Percentiles rank a stretch among this genome's conserved stretches.
Evolutionary conservation across 2,113 vertebrate genomes (phyloP).

Genomic region (Herpailurus yagouaroundi): DNA sequence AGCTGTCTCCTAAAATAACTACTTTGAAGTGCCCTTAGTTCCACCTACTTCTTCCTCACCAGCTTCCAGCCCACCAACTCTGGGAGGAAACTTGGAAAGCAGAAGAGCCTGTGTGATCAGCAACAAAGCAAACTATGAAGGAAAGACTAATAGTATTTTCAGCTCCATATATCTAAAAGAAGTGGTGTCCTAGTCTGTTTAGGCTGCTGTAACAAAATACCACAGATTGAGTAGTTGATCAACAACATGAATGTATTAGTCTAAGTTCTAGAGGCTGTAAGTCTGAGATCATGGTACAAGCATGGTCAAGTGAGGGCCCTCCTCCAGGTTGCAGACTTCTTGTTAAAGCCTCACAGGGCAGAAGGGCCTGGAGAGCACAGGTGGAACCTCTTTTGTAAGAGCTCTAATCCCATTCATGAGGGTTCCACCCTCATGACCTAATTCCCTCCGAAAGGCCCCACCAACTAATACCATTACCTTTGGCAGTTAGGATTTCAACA

Average conservation of each 20-base stretch:
- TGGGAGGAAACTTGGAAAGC: not conserved
- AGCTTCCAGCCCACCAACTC: not conserved
- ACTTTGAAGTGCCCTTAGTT: constrained; percentile 3
- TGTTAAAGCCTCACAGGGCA: not conserved
- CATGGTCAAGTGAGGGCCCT: not conserved
- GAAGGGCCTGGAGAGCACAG: not conserved
- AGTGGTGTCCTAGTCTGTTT: not conserved
- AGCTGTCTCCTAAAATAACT: constrained; percentile 32
- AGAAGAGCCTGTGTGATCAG: not conserved
- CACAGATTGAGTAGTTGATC: not conserved
- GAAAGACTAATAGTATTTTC: not conserved
- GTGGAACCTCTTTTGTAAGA: not conserved
- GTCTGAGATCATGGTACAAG: not conserved
- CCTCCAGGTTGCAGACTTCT: not conserved
- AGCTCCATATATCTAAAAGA: not conserved
- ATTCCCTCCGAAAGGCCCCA: not conserved
- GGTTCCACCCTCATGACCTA: not conserved
- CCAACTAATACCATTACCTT: not conserved
- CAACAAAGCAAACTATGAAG: constrained; percentile 13
- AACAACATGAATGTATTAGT: not conserved
- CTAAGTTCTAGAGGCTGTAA: not conserved
- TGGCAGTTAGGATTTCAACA: not conserved
- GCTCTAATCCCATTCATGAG: not conserved
- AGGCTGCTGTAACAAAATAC: not conserved
- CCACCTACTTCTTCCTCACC: not conserved